A percentile compares a stretch with the other conserved stretches of the same genome.
phyloP scores from a whole-genome alignment of 2,113 vertebrate genomes.

The Microcebus murinus region DNA sequence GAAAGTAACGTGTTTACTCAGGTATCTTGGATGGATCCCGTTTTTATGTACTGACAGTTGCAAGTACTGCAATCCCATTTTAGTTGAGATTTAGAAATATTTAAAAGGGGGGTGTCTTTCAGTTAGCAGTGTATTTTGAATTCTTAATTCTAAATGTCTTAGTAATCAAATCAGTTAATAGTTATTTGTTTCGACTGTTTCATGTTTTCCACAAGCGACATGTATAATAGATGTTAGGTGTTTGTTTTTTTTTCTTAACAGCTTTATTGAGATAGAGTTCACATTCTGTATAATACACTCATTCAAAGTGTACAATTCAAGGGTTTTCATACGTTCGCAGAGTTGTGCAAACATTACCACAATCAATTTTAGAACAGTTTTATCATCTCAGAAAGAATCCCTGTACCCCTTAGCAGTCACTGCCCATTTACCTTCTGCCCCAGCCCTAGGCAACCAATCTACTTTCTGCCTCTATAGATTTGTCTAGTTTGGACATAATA shows the following conservation, averaged over 20 bases:
- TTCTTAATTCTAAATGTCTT: background rate
- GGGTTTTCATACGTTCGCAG: background rate
- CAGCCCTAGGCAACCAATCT: background rate
- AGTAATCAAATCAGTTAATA: slow-evolving; percentile 15
- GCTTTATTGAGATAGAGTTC: background rate
- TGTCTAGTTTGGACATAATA: background rate
- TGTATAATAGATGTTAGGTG: background rate
- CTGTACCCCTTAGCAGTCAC: background rate
- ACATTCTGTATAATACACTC: background rate
- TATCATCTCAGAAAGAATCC: background rate
- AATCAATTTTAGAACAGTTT: slow-evolving; percentile 33
- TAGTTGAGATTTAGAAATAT: background rate
- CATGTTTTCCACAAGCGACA: background rate
- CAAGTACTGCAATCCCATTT: background rate
- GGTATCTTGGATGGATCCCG: background rate
- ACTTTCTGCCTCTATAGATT: background rate
- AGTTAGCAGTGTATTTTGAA: background rate
- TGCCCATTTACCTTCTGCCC: background rate
- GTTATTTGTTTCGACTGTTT: background rate
- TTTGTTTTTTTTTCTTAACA: background rate
- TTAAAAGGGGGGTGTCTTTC: background rate
- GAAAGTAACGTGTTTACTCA: slow-evolving; percentile 3
- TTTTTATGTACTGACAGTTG: background rate
- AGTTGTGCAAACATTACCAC: background rate
- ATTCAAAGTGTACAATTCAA: background rate